Percentiles rank a stretch among this genome's conserved stretches.
phyloP scores from a whole-genome alignment of 2,888 invertebrate genomes.

The Furcula furcula region DNA sequence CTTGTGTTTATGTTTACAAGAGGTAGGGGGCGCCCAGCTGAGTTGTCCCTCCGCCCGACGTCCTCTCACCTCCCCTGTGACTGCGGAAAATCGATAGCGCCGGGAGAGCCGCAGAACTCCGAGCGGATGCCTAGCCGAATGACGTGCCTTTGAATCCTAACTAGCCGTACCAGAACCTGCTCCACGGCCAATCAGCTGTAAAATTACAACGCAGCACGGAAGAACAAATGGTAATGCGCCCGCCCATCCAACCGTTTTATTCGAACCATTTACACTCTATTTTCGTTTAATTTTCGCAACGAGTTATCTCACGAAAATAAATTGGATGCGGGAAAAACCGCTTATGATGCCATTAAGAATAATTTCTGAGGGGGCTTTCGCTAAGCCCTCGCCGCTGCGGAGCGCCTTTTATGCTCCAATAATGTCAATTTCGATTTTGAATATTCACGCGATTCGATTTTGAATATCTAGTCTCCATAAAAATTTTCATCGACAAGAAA shows the following conservation, averaged over 20 bases:
- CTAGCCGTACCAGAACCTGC: constrained; percentile 13
- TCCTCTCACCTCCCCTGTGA: constrained; percentile 33
- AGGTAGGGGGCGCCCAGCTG: constrained; percentile 63
- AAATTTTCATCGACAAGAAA: no score
- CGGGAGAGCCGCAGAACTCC: constrained; percentile 57
- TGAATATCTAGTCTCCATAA: constrained; percentile 9
- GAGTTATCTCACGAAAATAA: constrained; percentile 52
- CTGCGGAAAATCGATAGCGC: constrained; percentile 76
- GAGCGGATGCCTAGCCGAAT: constrained; percentile 42
- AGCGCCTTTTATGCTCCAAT: constrained; percentile 42
- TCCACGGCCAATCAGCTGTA: constrained; percentile 12
- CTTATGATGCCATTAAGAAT: constrained; percentile 51
- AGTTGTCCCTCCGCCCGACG: constrained; percentile 41
- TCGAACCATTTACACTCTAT: constrained; percentile 28
- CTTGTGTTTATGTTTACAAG: constrained; percentile 78
- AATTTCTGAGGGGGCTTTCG: constrained; percentile 37
- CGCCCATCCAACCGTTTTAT: constrained; percentile 7
- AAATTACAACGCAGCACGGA: constrained; percentile 10
- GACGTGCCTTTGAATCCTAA: constrained; percentile 47
- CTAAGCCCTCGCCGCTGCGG: constrained; percentile 38
- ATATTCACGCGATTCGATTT: constrained; percentile 28
- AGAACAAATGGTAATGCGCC: constrained; percentile 3
- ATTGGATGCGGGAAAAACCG: constrained; percentile 54
- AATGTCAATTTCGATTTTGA: constrained; percentile 39
- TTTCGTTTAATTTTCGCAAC: constrained; percentile 48